Percentiles rank a stretch among this genome's conserved stretches.
Conservation (phyloP, 1,140 invertebrate species). For the Ceratina japonica region DNA sequence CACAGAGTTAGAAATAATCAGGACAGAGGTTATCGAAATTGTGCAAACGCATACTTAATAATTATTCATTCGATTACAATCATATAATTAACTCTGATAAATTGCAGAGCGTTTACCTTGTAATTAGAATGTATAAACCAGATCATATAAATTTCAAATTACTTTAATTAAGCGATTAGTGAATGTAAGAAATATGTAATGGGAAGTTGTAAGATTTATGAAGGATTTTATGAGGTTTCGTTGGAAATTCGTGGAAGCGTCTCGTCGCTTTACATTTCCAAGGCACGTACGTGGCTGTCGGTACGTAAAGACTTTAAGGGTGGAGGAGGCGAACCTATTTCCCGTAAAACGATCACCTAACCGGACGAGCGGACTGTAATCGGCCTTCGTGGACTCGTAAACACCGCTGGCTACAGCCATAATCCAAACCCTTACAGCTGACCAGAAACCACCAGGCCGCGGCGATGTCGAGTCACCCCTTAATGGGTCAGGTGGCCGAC, state of each 20-base stretch:
- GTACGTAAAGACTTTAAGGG: constrained; percentile 47
- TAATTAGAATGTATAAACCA: too few relatives aligned
- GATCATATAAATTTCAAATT: too few relatives aligned
- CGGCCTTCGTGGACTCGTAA: constrained; percentile 72
- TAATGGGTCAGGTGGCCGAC: constrained; percentile 69
- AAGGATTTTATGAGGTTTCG: too few relatives aligned
- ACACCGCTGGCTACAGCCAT: constrained; percentile 64
- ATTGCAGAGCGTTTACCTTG: too few relatives aligned
- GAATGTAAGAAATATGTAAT: too few relatives aligned
- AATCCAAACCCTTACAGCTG: constrained; percentile 66
- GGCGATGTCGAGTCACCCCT: constrained; percentile 45
- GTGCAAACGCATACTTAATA: too few relatives aligned
- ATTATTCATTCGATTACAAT: too few relatives aligned
- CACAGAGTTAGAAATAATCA: too few relatives aligned
- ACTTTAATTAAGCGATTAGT: too few relatives aligned
- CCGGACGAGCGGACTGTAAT: constrained; percentile 63
- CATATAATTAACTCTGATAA: too few relatives aligned
- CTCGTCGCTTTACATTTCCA: constrained; percentile 19
- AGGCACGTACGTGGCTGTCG: constrained; percentile 10
- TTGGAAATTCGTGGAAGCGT: neutral
- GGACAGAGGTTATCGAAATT: too few relatives aligned
- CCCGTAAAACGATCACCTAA: constrained; percentile 55
- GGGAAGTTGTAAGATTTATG: too few relatives aligned
- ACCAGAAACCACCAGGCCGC: constrained; percentile 60
- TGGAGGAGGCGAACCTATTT: constrained; percentile 32